Conservation (phyloP, 2,888 invertebrate species). For the Ditula angustiorana region DNA sequence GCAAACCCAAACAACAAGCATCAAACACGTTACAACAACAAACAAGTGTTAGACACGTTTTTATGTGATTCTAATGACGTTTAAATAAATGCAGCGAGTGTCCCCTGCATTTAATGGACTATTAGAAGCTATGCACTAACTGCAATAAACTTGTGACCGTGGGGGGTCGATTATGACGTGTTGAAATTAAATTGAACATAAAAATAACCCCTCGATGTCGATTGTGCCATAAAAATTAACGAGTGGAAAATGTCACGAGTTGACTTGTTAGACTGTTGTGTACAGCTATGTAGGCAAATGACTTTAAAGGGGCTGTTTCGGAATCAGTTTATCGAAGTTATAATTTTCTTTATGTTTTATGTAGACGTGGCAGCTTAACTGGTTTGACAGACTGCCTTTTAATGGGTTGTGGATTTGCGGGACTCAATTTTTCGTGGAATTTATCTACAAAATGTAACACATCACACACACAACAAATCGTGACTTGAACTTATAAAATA, state of each 20-base stretch:
- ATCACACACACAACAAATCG: too few relatives aligned
- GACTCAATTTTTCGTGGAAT: too few relatives aligned
- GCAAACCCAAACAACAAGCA: neutral
- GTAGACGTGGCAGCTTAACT: too few relatives aligned
- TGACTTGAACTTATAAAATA: too few relatives aligned
- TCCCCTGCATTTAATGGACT: conserved; percentile 22
- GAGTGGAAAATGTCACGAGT: conserved; percentile 22
- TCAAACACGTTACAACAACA: too few relatives aligned
- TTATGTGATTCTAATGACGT: conserved; percentile 35
- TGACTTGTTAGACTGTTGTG: conserved; percentile 8
- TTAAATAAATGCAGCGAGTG: conserved; percentile 32
- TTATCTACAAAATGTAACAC: too few relatives aligned
- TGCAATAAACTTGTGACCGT: neutral
- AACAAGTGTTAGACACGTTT: conserved; percentile 37
- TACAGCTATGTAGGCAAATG: too few relatives aligned
- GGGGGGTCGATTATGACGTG: conserved; percentile 22
- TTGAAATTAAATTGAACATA: conserved; percentile 16
- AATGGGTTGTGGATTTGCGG: too few relatives aligned
- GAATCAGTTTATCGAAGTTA: too few relatives aligned
- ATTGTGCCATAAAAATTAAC: conserved; percentile 21
- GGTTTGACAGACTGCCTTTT: too few relatives aligned
- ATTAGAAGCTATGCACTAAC: neutral
- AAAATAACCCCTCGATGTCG: conserved; percentile 25
- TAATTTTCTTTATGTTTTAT: too few relatives aligned
- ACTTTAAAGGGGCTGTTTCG: too few relatives aligned